Evolutionary conservation across 2,888 invertebrate species (phyloP).

Genomic region (Neria commutata): DNA sequence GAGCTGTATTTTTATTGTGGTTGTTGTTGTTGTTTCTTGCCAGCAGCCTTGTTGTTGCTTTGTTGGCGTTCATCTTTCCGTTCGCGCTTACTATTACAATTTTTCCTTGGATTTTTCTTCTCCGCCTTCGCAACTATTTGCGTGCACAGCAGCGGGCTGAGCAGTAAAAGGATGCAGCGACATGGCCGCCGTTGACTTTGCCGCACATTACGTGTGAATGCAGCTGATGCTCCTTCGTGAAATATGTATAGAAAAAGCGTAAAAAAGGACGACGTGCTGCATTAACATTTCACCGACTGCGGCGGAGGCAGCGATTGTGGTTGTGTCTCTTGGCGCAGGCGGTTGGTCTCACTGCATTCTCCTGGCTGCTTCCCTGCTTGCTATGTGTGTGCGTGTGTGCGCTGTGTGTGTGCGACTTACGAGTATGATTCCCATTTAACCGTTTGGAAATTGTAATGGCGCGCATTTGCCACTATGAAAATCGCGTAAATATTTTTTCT

Average conservation of each 20-base stretch:
- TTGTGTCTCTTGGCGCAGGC: too few relatives aligned
- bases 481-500: constrained; percentile 52
- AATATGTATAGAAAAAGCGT: too few relatives aligned
- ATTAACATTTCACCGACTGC: constrained; percentile 5
- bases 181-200: too few relatives aligned
- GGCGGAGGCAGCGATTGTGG: not conserved
- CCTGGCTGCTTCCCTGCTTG: not conserved
- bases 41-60: not conserved
- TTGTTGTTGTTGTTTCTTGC: not conserved
- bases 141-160: too few relatives aligned
- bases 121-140: too few relatives aligned
- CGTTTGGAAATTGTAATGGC: constrained; percentile 30
- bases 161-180: too few relatives aligned
- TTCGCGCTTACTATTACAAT: too few relatives aligned
- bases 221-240: not conserved
- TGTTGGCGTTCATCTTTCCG: too few relatives aligned
- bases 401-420: constrained; percentile 12
- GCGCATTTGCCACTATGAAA: constrained; percentile 53
- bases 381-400: too few relatives aligned
- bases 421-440: constrained; percentile 46
- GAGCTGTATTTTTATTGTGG: not conserved
- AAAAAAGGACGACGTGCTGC: too few relatives aligned
- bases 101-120: too few relatives aligned
- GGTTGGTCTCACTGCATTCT: not conserved
- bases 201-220: not conserved